These are phyloP conservation scores for Sigmodon hispidus DNA, from an alignment of 2,113 vertebrate genomes.

Conservation along the genomic window DNA sequence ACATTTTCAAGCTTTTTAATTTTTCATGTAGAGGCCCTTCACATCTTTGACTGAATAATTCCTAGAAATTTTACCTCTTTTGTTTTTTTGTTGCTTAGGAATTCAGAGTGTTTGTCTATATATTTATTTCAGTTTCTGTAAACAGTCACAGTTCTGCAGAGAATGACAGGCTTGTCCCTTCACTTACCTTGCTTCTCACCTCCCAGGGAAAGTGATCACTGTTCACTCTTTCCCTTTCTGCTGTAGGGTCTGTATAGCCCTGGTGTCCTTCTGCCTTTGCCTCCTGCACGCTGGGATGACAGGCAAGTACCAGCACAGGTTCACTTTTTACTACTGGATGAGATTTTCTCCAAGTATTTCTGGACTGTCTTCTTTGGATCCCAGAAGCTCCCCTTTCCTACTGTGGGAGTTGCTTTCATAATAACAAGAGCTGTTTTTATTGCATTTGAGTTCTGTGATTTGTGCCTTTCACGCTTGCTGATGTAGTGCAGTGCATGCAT, in stretches of 20 bases:
- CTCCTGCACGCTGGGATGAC: background rate
- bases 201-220: background rate
- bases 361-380: background rate
- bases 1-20: background rate
- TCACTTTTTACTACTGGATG: background rate
- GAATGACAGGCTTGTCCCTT: background rate
- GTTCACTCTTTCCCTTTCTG: background rate
- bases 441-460: background rate
- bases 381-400: background rate
- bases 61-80: background rate
- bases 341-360: background rate
- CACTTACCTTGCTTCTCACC: background rate
- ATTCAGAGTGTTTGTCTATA: background rate
- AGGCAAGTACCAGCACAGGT: background rate
- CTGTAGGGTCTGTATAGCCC: background rate
- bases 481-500: background rate
- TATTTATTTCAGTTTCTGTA: conserved; percentile 5
- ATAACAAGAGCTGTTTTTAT: background rate
- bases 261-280: background rate
- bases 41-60: background rate
- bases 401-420: background rate
- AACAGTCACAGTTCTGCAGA: background rate
- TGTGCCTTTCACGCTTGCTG: background rate
- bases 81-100: background rate
- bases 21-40: background rate